Evolutionary conservation across 2,888 invertebrate genomes (phyloP).

Genomic region (Nymphalis c-album): DNA sequence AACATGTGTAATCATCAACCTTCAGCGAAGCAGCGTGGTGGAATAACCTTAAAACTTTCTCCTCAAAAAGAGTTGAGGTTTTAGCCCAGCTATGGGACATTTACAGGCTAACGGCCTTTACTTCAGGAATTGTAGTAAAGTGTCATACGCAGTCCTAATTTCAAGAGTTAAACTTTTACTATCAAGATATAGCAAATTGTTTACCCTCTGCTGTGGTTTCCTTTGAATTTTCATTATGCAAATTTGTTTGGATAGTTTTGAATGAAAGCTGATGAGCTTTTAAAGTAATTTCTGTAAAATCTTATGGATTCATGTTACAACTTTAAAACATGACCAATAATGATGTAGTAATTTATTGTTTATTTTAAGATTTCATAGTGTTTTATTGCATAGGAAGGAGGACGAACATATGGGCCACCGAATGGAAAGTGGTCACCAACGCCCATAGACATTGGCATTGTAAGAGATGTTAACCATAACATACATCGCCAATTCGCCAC

Average conservation of each 20-base stretch:
- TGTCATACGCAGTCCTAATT: not conserved
- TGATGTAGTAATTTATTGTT: not conserved
- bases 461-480: too few relatives aligned
- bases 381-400: too few relatives aligned
- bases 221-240: conserved; percentile 33
- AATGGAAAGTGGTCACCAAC: too few relatives aligned
- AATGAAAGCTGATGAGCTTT: conserved; percentile 29
- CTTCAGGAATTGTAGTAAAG: not conserved
- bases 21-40: too few relatives aligned
- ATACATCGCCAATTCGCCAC: too few relatives aligned
- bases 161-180: conserved; percentile 17
- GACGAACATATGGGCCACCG: too few relatives aligned
- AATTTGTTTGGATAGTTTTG: conserved; percentile 31
- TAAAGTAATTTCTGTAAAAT: conserved; percentile 27
- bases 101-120: too few relatives aligned
- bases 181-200: conserved; percentile 22
- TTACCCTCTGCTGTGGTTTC: conserved; percentile 26
- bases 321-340: conserved; percentile 8
- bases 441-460: too few relatives aligned
- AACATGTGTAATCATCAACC: too few relatives aligned
- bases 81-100: too few relatives aligned
- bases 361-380: not conserved
- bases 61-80: too few relatives aligned
- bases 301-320: conserved; percentile 9
- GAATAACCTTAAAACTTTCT: too few relatives aligned